Evolutionary conservation across 1,140 invertebrate species (phyloP), one percentile per base, ranked within the genome.

Genomic region (Ceratosolen solmsi): DNA sequence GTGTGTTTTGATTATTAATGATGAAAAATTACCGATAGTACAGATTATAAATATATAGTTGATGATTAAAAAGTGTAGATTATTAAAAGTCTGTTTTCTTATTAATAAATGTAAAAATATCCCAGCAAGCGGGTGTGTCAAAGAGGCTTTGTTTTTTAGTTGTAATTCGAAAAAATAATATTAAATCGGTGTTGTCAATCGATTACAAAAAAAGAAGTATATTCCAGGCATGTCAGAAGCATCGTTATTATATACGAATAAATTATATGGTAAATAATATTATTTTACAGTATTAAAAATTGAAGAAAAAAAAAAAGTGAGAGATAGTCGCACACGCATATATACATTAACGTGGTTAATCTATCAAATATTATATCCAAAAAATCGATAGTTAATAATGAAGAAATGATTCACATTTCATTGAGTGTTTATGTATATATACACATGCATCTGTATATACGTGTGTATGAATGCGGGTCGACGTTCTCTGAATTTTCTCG

Each of bases 111-210:
- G 17, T 54, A 71, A 82, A 72, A 78, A 89, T 88, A 82, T 90
- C 88, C 88, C 90, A 89, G 89, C 88, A 90, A 91, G 90, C 88
- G 87, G 86, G 87, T 90, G 86, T 89, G 84, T 88, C 85, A 89
- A 70, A 83, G 83, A 89, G 87, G 87, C 87, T 89, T 85, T 87
- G 87, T 90, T 89, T 88, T 71, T 78, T 82, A 65, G 46, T 82
- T 76, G n/a, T 82, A 46, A 54, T 54, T 20, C 65, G 13, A 22
- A 63, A 63, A 41, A 46, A 46, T 79, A 41, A 30, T 7, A 65
- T 63, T 71, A 77, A 71, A 71, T 77, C 41, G 63, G 73, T 71
- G n/a, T 49, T 82, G 41, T 60, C 80, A 65, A 70, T 65, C 36
- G 54, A 81, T 75, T 30, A 56, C 72, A 5, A 11, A 72, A 65